These are phyloP conservation scores for Orycteropus afer DNA, from an alignment of 2,113 vertebrate species.

Conservation along the genomic window DNA sequence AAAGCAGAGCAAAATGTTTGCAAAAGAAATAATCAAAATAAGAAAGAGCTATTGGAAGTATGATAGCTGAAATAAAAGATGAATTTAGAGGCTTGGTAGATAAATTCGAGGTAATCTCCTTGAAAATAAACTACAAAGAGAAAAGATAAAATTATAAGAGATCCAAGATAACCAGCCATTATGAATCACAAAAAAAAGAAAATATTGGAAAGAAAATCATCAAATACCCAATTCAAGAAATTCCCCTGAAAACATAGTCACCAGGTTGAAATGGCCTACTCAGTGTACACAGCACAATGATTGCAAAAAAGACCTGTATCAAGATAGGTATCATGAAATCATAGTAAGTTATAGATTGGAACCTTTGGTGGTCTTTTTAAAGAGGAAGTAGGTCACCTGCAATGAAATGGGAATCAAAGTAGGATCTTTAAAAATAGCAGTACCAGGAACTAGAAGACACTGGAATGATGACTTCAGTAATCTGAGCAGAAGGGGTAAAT, in stretches of 20 bases:
- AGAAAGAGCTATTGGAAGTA: neutral
- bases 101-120: neutral
- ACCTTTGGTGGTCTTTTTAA: neutral
- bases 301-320: neutral
- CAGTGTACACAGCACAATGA: neutral
- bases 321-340: neutral
- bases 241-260: neutral
- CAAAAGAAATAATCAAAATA: neutral
- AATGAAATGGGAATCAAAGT: neutral
- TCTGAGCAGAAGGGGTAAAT: too few species aligned
- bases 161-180: neutral
- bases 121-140: constrained; percentile 33
- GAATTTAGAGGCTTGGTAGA: neutral
- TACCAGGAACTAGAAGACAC: too few species aligned
- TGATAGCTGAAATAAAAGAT: neutral
- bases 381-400: neutral
- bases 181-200: neutral
- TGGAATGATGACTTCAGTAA: too few species aligned
- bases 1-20: neutral
- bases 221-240: neutral
- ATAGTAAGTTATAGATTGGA: neutral
- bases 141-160: neutral
- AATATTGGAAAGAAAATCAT: constrained; percentile 1
- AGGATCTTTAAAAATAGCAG: too few species aligned
- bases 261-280: constrained; percentile 8